phyloP scores from a whole-genome alignment of 2,797 vertebrate genomes.

The Peromyscus aztecus region DNA sequence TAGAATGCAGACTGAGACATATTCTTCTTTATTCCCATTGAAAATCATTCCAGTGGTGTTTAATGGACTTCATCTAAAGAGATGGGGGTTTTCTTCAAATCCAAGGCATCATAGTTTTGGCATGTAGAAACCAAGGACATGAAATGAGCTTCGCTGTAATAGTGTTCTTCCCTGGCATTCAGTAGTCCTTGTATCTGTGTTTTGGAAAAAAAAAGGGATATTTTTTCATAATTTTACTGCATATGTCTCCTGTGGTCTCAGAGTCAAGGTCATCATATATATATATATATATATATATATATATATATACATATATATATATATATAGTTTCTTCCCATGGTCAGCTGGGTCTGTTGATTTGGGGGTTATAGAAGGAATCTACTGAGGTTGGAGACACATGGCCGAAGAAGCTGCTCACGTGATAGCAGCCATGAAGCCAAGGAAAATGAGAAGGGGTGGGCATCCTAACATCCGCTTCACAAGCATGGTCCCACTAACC shows the following conservation, averaged over 20 bases:
- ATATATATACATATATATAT: too few species aligned
- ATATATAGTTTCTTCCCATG: background rate
- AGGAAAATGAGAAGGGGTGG: background rate
- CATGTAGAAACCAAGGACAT: background rate
- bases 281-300: too few species aligned
- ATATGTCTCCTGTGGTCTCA: background rate
- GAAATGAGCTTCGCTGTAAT: background rate
- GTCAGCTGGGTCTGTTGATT: background rate
- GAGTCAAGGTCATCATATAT: background rate
- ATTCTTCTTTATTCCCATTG: background rate
- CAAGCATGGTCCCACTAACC: too few species aligned
- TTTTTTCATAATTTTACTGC: background rate
- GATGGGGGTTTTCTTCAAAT: background rate
- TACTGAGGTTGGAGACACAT: background rate
- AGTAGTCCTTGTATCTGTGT: background rate
- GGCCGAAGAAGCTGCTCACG: background rate
- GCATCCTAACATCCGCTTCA: background rate
- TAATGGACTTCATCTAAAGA: background rate
- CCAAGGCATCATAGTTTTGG: background rate
- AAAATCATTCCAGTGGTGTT: background rate
- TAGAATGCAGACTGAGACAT: conserved; percentile 30
- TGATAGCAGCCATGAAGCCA: background rate
- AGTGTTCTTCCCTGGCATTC: background rate
- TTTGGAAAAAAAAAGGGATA: background rate
- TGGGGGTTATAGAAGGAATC: background rate